Conservation (phyloP, 2,113 vertebrate genomes). For the Podarcis muralis region DNA sequence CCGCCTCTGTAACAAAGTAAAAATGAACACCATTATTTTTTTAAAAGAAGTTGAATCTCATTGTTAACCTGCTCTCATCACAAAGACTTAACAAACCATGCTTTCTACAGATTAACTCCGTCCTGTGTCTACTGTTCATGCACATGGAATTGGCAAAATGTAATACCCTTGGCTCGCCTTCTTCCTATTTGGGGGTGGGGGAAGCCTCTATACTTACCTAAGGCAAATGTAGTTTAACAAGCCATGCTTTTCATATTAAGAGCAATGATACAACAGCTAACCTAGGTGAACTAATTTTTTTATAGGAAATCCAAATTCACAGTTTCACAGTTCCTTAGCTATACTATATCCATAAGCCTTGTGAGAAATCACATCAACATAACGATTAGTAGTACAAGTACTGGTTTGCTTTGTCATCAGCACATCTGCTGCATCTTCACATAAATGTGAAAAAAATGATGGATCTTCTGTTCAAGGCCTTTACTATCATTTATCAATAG, state of each 20-base stretch:
- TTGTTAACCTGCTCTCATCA: too few species aligned
- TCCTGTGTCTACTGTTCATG: neutral
- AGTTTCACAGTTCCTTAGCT: neutral
- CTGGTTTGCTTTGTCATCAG: neutral
- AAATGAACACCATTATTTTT: neutral
- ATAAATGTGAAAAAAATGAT: neutral
- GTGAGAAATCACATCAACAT: neutral
- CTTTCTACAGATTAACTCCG: neutral
- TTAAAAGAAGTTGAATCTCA: neutral
- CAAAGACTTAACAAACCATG: neutral
- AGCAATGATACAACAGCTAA: neutral
- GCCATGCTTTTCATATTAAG: too few species aligned
- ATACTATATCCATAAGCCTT: neutral
- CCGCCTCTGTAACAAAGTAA: conserved; percentile 81
- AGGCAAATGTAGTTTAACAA: neutral
- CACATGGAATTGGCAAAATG: neutral
- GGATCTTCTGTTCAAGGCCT: neutral
- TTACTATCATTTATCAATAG: neutral
- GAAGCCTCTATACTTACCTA: neutral
- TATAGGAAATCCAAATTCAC: neutral
- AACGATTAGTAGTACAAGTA: neutral
- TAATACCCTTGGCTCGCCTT: neutral
- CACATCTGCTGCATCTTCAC: neutral
- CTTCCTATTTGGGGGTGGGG: neutral
- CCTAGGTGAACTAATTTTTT: neutral